phyloP scores from a whole-genome alignment of 2,888 invertebrate genomes.

The Melanotus villosus region DNA sequence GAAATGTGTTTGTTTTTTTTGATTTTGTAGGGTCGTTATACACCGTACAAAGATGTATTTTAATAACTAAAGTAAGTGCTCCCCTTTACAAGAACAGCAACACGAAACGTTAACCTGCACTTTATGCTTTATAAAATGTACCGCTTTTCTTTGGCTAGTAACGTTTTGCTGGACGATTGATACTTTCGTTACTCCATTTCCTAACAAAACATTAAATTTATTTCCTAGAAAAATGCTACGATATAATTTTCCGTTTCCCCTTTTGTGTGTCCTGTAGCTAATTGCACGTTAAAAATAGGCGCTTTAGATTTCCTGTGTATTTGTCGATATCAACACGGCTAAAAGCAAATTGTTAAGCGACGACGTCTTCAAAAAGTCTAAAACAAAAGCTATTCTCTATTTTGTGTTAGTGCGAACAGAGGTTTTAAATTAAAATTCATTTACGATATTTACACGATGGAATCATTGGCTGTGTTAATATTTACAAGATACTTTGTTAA shows the following conservation, averaged over 20 bases:
- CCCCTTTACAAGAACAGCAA: slow-evolving; percentile 6
- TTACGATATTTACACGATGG: too few species aligned
- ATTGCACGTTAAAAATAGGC: background rate
- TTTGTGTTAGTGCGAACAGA: too few species aligned
- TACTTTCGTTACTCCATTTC: slow-evolving; percentile 1
- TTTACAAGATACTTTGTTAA: too few species aligned
- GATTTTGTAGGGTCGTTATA: slow-evolving; percentile 58
- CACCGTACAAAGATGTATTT: slow-evolving; percentile 56
- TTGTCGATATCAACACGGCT: too few species aligned
- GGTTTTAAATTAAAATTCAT: too few species aligned
- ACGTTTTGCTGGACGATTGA: slow-evolving; percentile 4
- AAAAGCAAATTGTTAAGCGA: too few species aligned
- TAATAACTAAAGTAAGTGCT: slow-evolving; percentile 45
- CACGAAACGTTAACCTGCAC: slow-evolving; percentile 10
- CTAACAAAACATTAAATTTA: background rate
- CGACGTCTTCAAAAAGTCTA: too few species aligned
- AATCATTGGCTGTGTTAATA: too few species aligned
- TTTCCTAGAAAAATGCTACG: background rate
- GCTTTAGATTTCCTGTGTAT: too few species aligned
- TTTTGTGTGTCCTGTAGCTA: background rate
- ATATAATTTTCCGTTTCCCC: background rate
- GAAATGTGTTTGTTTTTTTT: slow-evolving; percentile 40
- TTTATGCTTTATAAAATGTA: slow-evolving; percentile 19
- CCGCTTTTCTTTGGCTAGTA: background rate
- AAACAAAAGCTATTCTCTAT: too few species aligned